Evolutionary conservation across 2,888 invertebrate genomes (phyloP), one percentile per base, ranked within the genome.

Genomic region (Chaitophorus viminalis): DNA sequence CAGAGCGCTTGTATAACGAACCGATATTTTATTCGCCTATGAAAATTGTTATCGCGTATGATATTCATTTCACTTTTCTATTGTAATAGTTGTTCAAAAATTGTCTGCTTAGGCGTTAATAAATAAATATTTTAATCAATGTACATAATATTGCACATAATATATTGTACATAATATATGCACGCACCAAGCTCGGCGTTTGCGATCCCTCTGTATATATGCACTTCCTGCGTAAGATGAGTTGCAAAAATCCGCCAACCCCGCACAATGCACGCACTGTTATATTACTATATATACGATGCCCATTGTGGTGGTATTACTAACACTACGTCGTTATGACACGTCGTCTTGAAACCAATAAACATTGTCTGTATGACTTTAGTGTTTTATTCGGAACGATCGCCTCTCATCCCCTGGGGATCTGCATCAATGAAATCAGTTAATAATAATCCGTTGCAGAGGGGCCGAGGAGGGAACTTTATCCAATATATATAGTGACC

Each of bases 351-450:
- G 74, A 87, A 78, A 79, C 79, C 79, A 87, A 87, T 79, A 79
- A 87, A 79, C 86, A 60, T 79, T 87, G 79, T 87, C 86, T 79
- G 86, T 87, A 87, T 74, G 86, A 79, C 86, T 87, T 74, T 79
- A 72, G 78, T 72, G 29, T 78, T 86, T 86, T 75, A 75, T 29
- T 52, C 18, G 52, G 77, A 68, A 29, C 78, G 77, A 86, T 87
- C 60, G 79, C 72, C 72, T 60, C 86, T 74, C 25, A 39, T 87
- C 86, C 86, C 86, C 25, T 17, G 78, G 79, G 86, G 74, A 39
- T 39, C 46, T 29, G 77, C 79, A 60, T 87, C 86, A 79, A 79
- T 72, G 79, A 79, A 87, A 79, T 87, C 86, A 79, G 86, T 87
- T 87, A 87, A 87, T 87, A 36, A 84, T 87, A 39, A 87, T 87